Base-by-base conservation (phyloP, 1,140 invertebrate species). In the Antheraea pernyi region DNA sequence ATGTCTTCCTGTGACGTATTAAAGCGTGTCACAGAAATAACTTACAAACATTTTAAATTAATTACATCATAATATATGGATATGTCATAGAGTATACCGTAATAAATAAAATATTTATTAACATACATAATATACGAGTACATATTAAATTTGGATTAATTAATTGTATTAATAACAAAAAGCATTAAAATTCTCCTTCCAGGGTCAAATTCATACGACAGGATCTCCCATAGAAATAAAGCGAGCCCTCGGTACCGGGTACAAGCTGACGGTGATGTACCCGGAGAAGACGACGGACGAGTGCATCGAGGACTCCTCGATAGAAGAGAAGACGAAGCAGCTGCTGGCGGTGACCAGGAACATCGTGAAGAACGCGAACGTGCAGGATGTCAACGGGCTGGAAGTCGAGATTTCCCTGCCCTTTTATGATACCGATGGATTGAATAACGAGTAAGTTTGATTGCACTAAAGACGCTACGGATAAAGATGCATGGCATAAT, bases 241-340 rank as follows among this genome's bases (percentile, higher is more conserved):
- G 80, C 94, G 93, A 71, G 95, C 95, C 78, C 96, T 97, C 81
- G 96, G 97, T 42, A 93, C 95, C 69, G 97, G 97, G 0, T 98
- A 97, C 87, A 96, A 94, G 68, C 86, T 96, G 18, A 94, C 94
- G 6, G 89, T 94, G 2, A 93, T 92, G 74, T 95, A 91, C 71
- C 82, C 88, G 68, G 72, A 80, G 19, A 74, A 58, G 19, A 75
- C 61, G 72, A 16, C 18, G 8, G 19, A 83, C 16, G 64, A 59
- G 5, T 69, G 70, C 13, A 46, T 59, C 6, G 76, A 82, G 13
- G 77, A 83, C 16, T 60, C 69, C 7, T 73, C 68, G 37, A 75
- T 84, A 60, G 85, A 91, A 63, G 89, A 90, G 73, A 83, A 80
- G 68, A 77, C 88, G 9, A 92, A 93, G 76, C 82, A 81, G 22